Conservation (phyloP, 2,797 vertebrate species). For the Astyanax mexicanus region DNA sequence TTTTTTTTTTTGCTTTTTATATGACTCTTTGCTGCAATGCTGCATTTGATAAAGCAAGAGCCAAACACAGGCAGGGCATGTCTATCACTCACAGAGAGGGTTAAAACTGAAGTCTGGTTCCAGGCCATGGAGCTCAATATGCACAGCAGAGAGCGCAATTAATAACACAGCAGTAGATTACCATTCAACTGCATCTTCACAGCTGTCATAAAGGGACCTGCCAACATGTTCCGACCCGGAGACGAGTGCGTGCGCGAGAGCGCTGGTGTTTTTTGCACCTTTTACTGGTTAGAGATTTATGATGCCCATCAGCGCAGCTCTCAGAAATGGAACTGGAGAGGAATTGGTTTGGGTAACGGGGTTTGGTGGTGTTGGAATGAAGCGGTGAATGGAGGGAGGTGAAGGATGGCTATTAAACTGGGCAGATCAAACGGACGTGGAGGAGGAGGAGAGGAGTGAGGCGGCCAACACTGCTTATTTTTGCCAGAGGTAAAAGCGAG, state of each 20-base stretch:
- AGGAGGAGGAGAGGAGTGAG: background rate
- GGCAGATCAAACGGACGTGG: slow-evolving; percentile 17
- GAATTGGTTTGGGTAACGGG: background rate
- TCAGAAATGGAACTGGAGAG: background rate
- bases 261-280: slow-evolving; percentile 27
- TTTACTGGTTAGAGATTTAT: slow-evolving; percentile 14
- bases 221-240: slow-evolving; percentile 32
- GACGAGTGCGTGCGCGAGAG: background rate
- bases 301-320: background rate
- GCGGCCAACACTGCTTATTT: background rate
- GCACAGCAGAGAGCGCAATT: slow-evolving; percentile 46
- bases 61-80: slow-evolving; percentile 13
- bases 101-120: background rate
- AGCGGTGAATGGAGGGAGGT: background rate
- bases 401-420: slow-evolving; percentile 8
- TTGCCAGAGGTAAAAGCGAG: background rate
- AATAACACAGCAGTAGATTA: slow-evolving; percentile 48
- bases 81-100: background rate
- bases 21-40: no score
- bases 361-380: background rate
- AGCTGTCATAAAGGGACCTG: slow-evolving; percentile 32
- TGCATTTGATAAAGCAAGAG: no score
- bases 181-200: slow-evolving; percentile 39
- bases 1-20: no score
- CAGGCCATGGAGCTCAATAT: slow-evolving; percentile 44